Percentiles rank a stretch among this genome's conserved stretches.
These are phyloP conservation scores for Pelecanus crispus DNA, from an alignment of 2,113 vertebrate species.

Conservation along the genomic window DNA sequence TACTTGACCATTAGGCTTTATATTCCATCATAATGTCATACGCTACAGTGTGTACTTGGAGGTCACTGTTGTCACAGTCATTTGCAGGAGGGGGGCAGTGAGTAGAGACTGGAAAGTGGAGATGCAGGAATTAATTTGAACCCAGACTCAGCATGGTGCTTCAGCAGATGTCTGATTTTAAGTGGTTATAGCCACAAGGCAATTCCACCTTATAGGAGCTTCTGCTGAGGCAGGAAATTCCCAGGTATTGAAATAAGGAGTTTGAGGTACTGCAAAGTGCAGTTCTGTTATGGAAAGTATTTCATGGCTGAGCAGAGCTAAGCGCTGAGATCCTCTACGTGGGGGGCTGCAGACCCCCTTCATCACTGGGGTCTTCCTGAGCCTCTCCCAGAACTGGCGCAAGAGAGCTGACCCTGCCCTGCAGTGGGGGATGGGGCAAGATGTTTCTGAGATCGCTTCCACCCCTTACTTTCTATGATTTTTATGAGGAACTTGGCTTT, in stretches of 20 bases:
- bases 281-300: not conserved
- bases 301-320: not conserved
- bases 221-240: not conserved
- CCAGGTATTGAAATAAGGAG: not conserved
- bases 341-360: not conserved
- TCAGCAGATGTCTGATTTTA: not conserved
- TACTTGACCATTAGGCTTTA: not conserved
- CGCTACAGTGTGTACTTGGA: not conserved
- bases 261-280: not conserved
- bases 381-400: too few relatives aligned
- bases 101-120: not conserved
- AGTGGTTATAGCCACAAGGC: not conserved
- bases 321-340: not conserved
- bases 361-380: not conserved
- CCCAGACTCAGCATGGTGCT: not conserved
- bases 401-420: not conserved
- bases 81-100: not conserved
- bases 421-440: too few relatives aligned
- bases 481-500: not conserved
- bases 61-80: not conserved
- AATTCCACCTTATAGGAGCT: not conserved
- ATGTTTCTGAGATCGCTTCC: not conserved
- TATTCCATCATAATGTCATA: not conserved
- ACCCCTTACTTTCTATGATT: not conserved
- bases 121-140: not conserved